Evolutionary conservation across 2,888 invertebrate species (phyloP), one percentile per base, ranked within the genome.

Genomic region (Netelia virgata): DNA sequence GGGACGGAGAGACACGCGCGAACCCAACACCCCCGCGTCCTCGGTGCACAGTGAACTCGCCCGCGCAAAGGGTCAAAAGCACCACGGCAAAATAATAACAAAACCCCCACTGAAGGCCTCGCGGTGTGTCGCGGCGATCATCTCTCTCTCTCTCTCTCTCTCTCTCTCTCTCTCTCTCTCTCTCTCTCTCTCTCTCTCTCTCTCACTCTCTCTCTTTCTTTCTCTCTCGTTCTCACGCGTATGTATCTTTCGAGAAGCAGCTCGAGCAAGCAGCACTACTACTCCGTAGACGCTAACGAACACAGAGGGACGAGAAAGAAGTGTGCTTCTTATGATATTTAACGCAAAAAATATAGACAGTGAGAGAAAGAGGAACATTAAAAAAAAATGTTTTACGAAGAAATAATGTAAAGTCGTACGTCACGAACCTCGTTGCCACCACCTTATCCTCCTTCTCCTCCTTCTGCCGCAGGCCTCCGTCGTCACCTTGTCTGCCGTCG

Each of bases 51-150:
- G 91, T 93, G 93, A 93, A 93, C 92, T 93, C 93, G 92, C 90
- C 92, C 93, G 89, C 89, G 82, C 89, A 88, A 90, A 91, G 92
- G 92, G 92, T 92, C 92, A 92, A 92, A 92, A 92, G 90, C 92
- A 92, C 92, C 92, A 90, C 90, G 90, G 90, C 92, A 92, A 92
- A 92, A 92, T 92, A 92, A 92, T 91, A 92, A 92, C 92, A 92
- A 92, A 91, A 90, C 88, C 87, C 88, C 85, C 87, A 86, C 84
- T 85, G 86, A 36, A 36, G 84, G 74, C 72, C 64, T 87, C 82
- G 78, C 79, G 76, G 79, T 80, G 69, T 68, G 70, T 64, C 73
- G 28, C 69, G 57, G 69, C 78, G 68, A n/a, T 68, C 50, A 59
- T 59, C 36, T 76, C 20, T 55, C 50, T 43, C 66, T 72, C 28